These are phyloP conservation scores for Hesperophylax magnus DNA, from an alignment of 1,140 invertebrate species.

Conservation along the genomic window DNA sequence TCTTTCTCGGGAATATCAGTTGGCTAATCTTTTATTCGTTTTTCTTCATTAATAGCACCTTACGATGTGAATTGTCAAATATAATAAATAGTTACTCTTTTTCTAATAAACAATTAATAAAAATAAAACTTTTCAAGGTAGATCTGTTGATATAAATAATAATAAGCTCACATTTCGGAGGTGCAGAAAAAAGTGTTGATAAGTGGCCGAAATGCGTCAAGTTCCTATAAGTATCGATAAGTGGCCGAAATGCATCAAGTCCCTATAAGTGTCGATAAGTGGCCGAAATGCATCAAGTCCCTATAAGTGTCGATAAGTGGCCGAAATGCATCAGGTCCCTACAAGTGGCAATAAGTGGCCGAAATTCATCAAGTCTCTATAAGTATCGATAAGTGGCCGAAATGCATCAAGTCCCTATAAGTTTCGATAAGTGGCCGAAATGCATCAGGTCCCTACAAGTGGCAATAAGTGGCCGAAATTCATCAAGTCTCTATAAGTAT, in stretches of 20 bases:
- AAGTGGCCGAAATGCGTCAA: background rate
- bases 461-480: background rate
- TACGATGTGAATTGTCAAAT: no score
- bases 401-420: background rate
- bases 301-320: background rate
- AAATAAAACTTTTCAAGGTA: no score
- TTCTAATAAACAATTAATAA: no score
- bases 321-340: background rate
- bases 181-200: background rate
- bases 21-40: no score
- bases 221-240: background rate
- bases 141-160: no score
- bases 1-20: no score
- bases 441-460: background rate
- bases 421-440: background rate
- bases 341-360: background rate
- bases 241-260: background rate
- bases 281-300: background rate
- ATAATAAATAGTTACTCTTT: no score
- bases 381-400: background rate
- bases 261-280: background rate
- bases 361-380: background rate
- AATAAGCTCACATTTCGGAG: no score
- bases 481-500: background rate
- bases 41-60: no score